These are phyloP conservation scores for Triops longicaudatus DNA, from an alignment of 1,140 invertebrate genomes.

Conservation along the genomic window DNA sequence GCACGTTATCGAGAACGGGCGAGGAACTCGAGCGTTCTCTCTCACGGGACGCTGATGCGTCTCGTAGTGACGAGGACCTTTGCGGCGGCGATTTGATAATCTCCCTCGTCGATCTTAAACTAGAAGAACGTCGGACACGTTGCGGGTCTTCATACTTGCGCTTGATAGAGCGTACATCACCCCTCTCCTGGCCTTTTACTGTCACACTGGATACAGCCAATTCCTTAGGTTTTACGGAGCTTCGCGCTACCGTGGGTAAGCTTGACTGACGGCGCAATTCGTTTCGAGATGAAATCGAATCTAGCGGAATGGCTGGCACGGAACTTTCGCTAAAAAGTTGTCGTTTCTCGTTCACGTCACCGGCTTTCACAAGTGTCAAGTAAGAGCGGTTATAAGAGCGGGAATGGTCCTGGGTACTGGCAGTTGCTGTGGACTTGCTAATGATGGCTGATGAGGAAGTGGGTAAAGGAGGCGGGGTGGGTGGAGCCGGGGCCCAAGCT, in stretches of 20 bases:
- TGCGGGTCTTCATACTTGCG: conserved; percentile 22
- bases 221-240: background rate
- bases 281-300: background rate
- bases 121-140: background rate
- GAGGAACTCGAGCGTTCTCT: background rate
- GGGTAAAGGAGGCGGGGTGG: conserved; percentile 21
- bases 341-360: conserved; percentile 54
- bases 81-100: conserved; percentile 10
- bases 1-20: conserved; percentile 18
- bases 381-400: conserved; percentile 55
- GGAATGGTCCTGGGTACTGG: background rate
- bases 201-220: conserved; percentile 1
- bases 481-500: conserved; percentile 29
- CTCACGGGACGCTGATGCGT: background rate
- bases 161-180: conserved; percentile 24
- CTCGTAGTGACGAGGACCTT: conserved; percentile 6
- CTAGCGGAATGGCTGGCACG: background rate
- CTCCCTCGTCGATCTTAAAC: background rate
- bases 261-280: background rate
- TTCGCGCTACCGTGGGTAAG: background rate
- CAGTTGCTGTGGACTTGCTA: background rate
- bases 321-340: conserved; percentile 16
- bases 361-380: conserved; percentile 56
- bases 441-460: background rate
- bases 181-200: conserved; percentile 27